Evolutionary conservation across 2,888 invertebrate genomes (phyloP), one percentile per base, ranked within the genome.

Genomic region (Allolobophora icterica): DNA sequence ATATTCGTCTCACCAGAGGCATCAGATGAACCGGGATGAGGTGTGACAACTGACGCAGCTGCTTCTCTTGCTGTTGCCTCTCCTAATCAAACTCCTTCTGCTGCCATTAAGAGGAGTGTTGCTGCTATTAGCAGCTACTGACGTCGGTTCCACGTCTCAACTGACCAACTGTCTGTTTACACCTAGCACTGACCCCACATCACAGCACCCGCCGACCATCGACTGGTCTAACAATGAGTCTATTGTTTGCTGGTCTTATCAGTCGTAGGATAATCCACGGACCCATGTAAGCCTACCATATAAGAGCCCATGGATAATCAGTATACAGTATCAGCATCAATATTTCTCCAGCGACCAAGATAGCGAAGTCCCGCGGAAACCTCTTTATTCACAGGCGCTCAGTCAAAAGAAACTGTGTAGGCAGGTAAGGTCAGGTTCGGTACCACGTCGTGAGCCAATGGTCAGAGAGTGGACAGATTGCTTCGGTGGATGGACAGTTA

Each of bases 21-120:
- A n/a, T 71, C 17, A n/a, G n/a, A 71, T 71, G 30, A n/a, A n/a
- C 6, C 2, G 11, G 71, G 71, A 71, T 13, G 71, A 71, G 71
- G 71, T 71, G 71, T 71, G 71, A 71, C 71, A 71, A 71, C 71
- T 71, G 71, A 71, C 71, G 71, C 71, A 71, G 8, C 71, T 71
- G 71, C n/a, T n/a, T n/a, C n/a, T n/a, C n/a, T n/a, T 52, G 52
- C 21, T 24, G 52, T n/a, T 6, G 71, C 71, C 71, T 8, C n/a
- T 71, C 71, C 71, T n/a, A 30, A 30, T 30, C 71, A 4, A n/a
- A 71, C 71, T 21, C 4, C 6, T 71, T 3, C 71, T 71, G 17
- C 11, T 71, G n/a, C 71, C n/a, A 71, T 71, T 71, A 71, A 71
- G n/a, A 30, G 45, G 3, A 13, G 3, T 71, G 71, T 24, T 52